Base-by-base conservation (phyloP, 1,140 invertebrate species). In the Hycleus phaleratus region DNA sequence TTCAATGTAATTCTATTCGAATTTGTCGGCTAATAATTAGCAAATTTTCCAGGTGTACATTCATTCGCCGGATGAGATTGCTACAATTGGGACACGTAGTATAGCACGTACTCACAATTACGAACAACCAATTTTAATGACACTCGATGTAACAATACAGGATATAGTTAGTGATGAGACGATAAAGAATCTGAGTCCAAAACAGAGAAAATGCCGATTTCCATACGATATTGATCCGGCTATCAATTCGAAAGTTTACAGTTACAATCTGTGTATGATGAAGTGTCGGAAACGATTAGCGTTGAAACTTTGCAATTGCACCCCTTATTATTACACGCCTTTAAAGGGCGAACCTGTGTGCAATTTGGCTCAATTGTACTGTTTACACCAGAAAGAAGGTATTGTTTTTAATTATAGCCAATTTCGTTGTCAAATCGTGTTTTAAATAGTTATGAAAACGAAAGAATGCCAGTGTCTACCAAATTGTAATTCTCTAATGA, bases 231-330 rank as follows among this genome's bases (percentile, higher is more conserved):
- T n/a, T 12, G 24, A 60, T 12, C 44, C 81, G 42, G 69, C 85
- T 44, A 66, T 72, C 42, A 78, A 82, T 39, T 81, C 77, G 58
- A 75, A 79, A 0, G 77, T 83, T 8, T 85, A 85, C 64, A 78
- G 79, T 2, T 83, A 83, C 58, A 82, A 79, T 0, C 69, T 83
- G 59, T 85, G 84, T 59, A 71, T 79, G 2, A 80, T 80, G 64
- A 81, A 85, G 58, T 85, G 84, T 49, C 74, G 84, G 8, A 77
- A 84, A 61, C 71, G 75, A 40, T 73, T 84, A 0, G 76, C 78
- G 38, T 57, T 81, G 2, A 71, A 77, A 58, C 75, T 79, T 40
- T 85, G 84, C 62, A 69, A 76, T 0, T 85, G 83, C 64, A 71
- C 83, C 25, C 83, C 83, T 0, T 79, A 82, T 67, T 85, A 84